Conservation (phyloP, 2,113 vertebrate genomes). For the Psettodes erumei region DNA sequence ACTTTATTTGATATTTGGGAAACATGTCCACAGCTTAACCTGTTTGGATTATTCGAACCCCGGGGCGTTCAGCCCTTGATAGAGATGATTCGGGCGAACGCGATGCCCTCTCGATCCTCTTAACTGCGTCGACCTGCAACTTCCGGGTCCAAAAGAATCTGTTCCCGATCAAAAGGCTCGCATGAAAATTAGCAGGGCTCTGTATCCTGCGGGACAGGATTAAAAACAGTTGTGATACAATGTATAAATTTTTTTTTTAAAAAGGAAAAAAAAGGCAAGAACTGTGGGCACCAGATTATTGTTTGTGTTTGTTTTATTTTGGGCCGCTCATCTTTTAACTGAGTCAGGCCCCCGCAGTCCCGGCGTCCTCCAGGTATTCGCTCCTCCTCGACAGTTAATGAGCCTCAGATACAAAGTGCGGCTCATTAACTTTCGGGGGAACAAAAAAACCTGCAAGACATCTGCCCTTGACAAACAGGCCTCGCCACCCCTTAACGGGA, state of each 20-base stretch:
- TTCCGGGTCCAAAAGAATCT: not conserved
- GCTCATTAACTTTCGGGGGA: conserved; percentile 62
- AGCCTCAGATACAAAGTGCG: conserved; percentile 49
- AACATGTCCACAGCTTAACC: not conserved
- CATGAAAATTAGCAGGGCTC: not conserved
- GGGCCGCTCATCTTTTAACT: not conserved
- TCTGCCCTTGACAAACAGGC: conserved; percentile 58
- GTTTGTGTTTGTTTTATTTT: not conserved
- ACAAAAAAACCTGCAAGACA: conserved; percentile 54
- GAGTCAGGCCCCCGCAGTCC: conserved; percentile 28
- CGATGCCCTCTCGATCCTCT: not conserved
- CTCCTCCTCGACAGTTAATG: conserved; percentile 56
- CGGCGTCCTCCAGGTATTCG: conserved; percentile 56
- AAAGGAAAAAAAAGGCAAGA: not conserved
- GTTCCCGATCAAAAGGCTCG: not conserved
- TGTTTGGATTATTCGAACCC: not conserved
- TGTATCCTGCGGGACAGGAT: not conserved
- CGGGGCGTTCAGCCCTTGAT: not conserved
- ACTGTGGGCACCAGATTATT: not conserved
- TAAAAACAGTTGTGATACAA: not conserved
- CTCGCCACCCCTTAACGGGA: conserved; percentile 46
- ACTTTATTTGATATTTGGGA: not conserved
- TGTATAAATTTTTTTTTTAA: too few relatives aligned
- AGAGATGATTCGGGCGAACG: not conserved
- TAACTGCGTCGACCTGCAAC: not conserved